phyloP scores from a whole-genome alignment of 2,113 vertebrate species.

The Callionymus lyra region DNA sequence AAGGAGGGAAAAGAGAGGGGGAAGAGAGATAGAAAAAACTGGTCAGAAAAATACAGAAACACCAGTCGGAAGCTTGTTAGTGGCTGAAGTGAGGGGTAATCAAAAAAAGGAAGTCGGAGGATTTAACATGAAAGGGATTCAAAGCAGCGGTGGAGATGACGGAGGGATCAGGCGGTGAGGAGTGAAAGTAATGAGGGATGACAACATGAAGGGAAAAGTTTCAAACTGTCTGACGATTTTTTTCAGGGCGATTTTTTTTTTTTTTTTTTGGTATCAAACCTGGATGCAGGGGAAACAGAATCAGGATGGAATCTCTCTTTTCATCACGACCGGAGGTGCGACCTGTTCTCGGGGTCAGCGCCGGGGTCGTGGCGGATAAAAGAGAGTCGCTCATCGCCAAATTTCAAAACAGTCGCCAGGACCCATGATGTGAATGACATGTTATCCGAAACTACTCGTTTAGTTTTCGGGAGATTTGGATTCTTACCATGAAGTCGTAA shows the following conservation, averaged over 20 bases:
- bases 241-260: conserved; percentile 1
- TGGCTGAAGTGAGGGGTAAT: conserved; percentile 69
- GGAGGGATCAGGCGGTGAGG: conserved; percentile 16
- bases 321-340: conserved; percentile 39
- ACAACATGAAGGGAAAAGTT: conserved; percentile 9
- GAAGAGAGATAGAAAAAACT: conserved; percentile 81
- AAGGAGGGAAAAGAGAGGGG: conserved; percentile 23
- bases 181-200: conserved; percentile 20
- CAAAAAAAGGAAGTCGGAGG: conserved; percentile 64
- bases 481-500: conserved; percentile 11
- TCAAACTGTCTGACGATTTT: conserved; percentile 14
- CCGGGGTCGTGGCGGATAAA: conserved; percentile 44
- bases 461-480: conserved; percentile 62
- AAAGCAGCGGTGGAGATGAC: conserved; percentile 45
- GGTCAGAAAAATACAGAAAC: conserved; percentile 93
- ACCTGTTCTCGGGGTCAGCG: conserved; percentile 30
- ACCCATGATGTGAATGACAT: conserved; percentile 34
- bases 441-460: conserved; percentile 17
- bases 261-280: conserved; percentile 6
- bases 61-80: conserved; percentile 77
- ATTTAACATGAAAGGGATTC: conserved; percentile 55
- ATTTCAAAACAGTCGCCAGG: conserved; percentile 9
- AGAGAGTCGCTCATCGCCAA: conserved; percentile 1
- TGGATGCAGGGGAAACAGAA: conserved; percentile 12
- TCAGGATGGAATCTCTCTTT: conserved; percentile 8